A percentile compares a stretch with the other conserved stretches of the same genome.
These are phyloP conservation scores for Colossoma macropomum DNA, from an alignment of 2,113 vertebrate species.

Conservation along the genomic window DNA sequence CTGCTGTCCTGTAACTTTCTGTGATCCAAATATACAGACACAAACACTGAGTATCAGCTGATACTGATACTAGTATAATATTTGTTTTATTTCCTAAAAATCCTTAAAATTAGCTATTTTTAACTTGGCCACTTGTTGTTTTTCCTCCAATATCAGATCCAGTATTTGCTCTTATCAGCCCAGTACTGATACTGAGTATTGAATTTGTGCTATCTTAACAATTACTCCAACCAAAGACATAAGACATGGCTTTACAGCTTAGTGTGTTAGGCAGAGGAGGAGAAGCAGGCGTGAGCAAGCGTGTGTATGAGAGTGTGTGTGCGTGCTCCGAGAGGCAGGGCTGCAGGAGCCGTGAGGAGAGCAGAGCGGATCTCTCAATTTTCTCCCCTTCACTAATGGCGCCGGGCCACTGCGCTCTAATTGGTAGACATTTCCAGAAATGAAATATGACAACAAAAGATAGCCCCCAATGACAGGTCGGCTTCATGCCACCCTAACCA, in stretches of 20 bases:
- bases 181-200: background rate
- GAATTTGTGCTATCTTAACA: background rate
- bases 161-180: too few species aligned
- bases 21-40: too few species aligned
- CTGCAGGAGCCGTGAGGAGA: slow-evolving; percentile 17
- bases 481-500: slow-evolving; percentile 78
- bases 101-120: too few species aligned
- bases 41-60: too few species aligned
- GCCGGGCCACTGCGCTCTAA: slow-evolving; percentile 51
- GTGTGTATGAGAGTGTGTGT: background rate
- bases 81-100: too few species aligned
- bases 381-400: slow-evolving; percentile 36
- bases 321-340: background rate
- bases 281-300: background rate
- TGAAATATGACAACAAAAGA: slow-evolving; percentile 85
- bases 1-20: too few species aligned
- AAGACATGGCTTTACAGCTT: background rate
- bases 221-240: background rate
- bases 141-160: too few species aligned
- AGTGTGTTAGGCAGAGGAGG: slow-evolving; percentile 6
- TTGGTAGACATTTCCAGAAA: slow-evolving; percentile 79
- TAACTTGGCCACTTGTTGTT: too few species aligned
- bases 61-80: too few species aligned
- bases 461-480: slow-evolving; percentile 73
- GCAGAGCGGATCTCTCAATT: slow-evolving; percentile 39